phyloP scores from a whole-genome alignment of 2,888 invertebrate genomes.

The Priocnemis perturbator region DNA sequence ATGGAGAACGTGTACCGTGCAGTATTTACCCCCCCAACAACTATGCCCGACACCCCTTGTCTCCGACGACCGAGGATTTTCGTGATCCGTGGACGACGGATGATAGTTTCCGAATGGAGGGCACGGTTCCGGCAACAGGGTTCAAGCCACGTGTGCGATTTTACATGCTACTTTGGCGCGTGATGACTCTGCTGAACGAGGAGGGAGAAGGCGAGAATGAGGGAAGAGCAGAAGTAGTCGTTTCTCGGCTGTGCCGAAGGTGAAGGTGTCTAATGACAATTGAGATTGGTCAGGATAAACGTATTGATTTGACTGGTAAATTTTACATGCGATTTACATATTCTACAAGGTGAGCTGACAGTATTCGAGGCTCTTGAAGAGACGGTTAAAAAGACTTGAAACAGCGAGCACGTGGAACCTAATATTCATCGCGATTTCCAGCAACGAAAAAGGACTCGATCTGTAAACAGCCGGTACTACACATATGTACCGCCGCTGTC shows the following conservation, averaged over 20 bases:
- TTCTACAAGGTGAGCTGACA: too few relatives aligned
- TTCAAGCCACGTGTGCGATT: conserved; percentile 47
- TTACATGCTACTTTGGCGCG: conserved; percentile 20
- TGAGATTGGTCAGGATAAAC: too few relatives aligned
- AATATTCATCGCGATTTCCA: background rate
- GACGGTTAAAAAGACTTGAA: too few relatives aligned
- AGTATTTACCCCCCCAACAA: background rate
- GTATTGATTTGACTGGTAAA: too few relatives aligned
- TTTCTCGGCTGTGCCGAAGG: too few relatives aligned
- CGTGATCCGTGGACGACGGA: conserved; percentile 38
- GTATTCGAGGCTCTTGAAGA: too few relatives aligned
- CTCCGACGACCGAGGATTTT: background rate
- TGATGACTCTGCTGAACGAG: background rate
- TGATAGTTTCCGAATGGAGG: conserved; percentile 40
- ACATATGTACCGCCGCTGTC: too few relatives aligned
- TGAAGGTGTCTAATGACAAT: too few relatives aligned
- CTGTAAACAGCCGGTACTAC: background rate
- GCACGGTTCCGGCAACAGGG: conserved; percentile 19
- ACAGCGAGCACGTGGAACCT: background rate
- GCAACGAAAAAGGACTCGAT: conserved; percentile 6
- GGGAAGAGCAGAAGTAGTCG: too few relatives aligned
- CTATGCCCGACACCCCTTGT: background rate
- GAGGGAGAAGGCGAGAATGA: background rate
- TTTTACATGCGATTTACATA: too few relatives aligned
- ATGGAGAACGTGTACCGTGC: conserved; percentile 22